phyloP scores from a whole-genome alignment of 2,113 vertebrate genomes.

The Clinocottus analis region DNA sequence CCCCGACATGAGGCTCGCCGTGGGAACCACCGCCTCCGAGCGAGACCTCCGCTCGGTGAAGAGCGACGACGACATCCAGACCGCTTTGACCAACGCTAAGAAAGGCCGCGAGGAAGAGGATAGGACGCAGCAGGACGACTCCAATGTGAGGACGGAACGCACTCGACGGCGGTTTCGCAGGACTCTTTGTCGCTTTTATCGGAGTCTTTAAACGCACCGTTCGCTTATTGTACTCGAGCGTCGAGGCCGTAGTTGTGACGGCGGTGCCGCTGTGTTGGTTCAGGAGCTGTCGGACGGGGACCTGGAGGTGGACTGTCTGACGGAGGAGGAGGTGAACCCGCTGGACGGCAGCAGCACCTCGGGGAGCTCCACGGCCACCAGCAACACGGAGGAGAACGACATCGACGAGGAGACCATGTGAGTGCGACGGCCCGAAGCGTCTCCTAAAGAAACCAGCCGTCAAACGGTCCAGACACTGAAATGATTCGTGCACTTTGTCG shows the following conservation, averaged over 20 bases:
- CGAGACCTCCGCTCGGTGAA: constrained; percentile 85
- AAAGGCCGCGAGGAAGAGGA: constrained; percentile 86
- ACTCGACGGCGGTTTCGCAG: background rate
- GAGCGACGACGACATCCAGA: constrained; percentile 73
- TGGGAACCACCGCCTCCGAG: constrained; percentile 82
- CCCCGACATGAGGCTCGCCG: constrained; percentile 87
- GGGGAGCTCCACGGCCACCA: constrained; percentile 97
- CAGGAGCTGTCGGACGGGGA: constrained; percentile 96
- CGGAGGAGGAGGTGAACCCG: constrained; percentile 94
- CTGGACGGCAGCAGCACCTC: constrained; percentile 97
- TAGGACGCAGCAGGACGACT: constrained; percentile 92
- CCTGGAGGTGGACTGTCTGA: constrained; percentile 93
- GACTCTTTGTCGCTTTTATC: background rate
- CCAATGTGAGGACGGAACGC: constrained; percentile 84
- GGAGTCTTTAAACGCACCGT: background rate
- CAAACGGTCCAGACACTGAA: too few species aligned
- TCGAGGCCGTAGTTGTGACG: background rate
- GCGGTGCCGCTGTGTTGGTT: constrained; percentile 30
- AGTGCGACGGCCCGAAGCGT: constrained; percentile 21
- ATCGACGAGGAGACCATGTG: constrained; percentile 99
- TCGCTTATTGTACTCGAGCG: too few species aligned
- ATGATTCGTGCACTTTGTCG: too few species aligned
- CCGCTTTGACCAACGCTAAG: constrained; percentile 80
- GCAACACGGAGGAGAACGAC: constrained; percentile 98
- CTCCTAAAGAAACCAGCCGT: background rate